These are phyloP conservation scores for Trypoxylus dichotomus DNA, from an alignment of 1,140 invertebrate genomes.

Conservation along the genomic window DNA sequence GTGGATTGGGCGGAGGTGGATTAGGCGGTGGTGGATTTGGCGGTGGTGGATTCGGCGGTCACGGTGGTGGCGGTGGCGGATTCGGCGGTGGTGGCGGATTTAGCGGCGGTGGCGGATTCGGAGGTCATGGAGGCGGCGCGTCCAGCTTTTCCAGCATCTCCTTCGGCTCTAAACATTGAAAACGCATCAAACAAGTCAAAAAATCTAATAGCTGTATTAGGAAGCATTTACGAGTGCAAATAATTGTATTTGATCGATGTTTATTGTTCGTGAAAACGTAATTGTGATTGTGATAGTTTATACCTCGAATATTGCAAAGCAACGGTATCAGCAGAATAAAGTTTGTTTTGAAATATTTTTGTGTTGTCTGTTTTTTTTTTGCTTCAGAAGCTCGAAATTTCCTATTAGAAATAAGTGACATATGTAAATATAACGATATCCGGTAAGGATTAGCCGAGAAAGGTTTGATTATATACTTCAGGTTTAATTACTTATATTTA, in stretches of 20 bases:
- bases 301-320: neutral
- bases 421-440: too few relatives aligned
- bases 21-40: conserved; percentile 15
- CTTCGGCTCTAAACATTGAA: neutral
- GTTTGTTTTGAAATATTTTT: too few relatives aligned
- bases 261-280: neutral
- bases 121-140: neutral
- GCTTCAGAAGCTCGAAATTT: neutral
- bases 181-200: neutral
- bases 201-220: neutral
- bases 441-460: too few relatives aligned
- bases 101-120: neutral
- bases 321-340: neutral
- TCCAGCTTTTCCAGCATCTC: neutral
- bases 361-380: neutral
- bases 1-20: neutral
- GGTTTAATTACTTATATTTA: too few relatives aligned
- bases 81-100: conserved; percentile 33
- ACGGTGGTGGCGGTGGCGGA: conserved; percentile 32
- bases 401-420: too few relatives aligned
- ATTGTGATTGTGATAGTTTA: neutral
- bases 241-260: neutral
- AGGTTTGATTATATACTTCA: too few relatives aligned
- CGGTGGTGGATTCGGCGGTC: conserved; percentile 9
- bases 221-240: too few relatives aligned